Base-by-base conservation (phyloP, 2,113 vertebrate genomes). In the Cisticola juncidis region DNA sequence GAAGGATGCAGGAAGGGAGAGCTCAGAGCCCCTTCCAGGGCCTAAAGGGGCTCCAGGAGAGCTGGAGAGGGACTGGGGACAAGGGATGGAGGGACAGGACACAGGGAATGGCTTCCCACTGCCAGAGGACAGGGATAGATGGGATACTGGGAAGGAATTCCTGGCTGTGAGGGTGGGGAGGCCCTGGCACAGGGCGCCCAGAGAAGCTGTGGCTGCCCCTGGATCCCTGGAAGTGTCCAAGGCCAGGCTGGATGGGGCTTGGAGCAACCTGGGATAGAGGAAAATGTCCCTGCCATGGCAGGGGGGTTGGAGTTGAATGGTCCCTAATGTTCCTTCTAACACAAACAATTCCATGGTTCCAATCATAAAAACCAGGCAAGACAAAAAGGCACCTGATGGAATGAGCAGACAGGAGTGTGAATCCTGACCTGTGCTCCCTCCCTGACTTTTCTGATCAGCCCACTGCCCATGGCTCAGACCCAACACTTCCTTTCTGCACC, bases 131-230 rank as follows among this genome's bases (percentile, higher is more conserved):
- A 57, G 58, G 15, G 36, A 0, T 24, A 0, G 15, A 22, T 81
- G 38, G 51, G n/a, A 68, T 38, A 21, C 29, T 38, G 11, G 53
- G 20, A 31, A 56, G 38, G 2, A 89, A 60, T 66, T 60, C 0
- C 3, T 60, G 0, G 0, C 53, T 60, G 15, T 9, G 38, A 60
- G 22, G 19, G 2, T 61, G 11, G 5, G 0, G 5, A 58, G 19
- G 7, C 15, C 23, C 33, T 60, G 69, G 21, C 20, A 60, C 11
- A 74, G 20, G 28, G 0, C 47, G 2, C 21, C 20, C n/a, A 54
- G 47, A 47, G 70, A 40, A 76, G 29, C 20, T 54, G 54, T 54
- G 53, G 28, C 24, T 60, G 53, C 3, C 24, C 13, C 45, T 56
- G 51, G 12, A 35, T 61, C 17, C 9, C 24, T 76, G 70, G 21